These are phyloP conservation scores for Grapholita molesta DNA, from an alignment of 1,140 invertebrate genomes.

Conservation along the genomic window DNA sequence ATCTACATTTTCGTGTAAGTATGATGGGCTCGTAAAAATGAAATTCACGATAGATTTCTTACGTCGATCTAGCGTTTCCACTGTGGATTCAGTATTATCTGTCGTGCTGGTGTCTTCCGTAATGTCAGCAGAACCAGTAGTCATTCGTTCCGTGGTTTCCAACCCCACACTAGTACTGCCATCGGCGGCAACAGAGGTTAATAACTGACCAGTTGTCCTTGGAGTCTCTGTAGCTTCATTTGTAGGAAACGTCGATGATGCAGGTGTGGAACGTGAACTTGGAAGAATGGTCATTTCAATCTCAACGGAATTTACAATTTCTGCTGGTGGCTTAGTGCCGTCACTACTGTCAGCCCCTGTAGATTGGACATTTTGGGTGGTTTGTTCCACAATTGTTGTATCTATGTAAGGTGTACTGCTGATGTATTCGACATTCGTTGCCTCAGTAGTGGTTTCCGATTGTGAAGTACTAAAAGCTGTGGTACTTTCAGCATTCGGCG, in stretches of 20 bases:
- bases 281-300: constrained; percentile 18
- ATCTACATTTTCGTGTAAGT: constrained; percentile 54
- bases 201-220: neutral
- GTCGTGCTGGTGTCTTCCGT: constrained; percentile 18
- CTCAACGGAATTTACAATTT: neutral
- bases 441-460: neutral
- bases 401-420: neutral
- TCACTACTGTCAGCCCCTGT: neutral
- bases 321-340: neutral
- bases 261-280: constrained; percentile 14
- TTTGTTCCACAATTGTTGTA: neutral
- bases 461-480: neutral
- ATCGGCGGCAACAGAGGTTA: neutral
- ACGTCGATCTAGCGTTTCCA: constrained; percentile 56
- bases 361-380: neutral
- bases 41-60: constrained; percentile 70
- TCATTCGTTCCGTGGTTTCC: neutral
- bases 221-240: constrained; percentile 32
- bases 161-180: neutral
- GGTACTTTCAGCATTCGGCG: constrained; percentile 29
- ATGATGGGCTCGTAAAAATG: constrained; percentile 56
- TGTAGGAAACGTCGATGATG: constrained; percentile 23
- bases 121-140: neutral
- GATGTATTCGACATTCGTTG: neutral
- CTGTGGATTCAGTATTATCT: constrained; percentile 38